Conservation (phyloP, 2,797 vertebrate genomes). For the Pantherophis alleghaniensis region DNA sequence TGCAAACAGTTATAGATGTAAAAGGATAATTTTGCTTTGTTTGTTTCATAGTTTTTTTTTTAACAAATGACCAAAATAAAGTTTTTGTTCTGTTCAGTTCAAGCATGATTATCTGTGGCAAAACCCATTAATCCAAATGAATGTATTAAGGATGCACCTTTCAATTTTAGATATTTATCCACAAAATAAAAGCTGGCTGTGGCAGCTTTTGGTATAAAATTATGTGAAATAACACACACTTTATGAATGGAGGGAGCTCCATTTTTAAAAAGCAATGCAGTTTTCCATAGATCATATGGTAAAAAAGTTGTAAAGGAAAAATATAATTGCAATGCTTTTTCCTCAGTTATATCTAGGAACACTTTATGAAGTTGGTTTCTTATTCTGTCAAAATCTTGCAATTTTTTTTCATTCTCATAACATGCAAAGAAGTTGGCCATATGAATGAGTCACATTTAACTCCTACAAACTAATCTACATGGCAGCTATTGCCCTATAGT, state of each 20-base stretch:
- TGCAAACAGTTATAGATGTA: neutral
- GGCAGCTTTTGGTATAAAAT: neutral
- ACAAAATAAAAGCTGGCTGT: neutral
- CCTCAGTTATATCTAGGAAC: neutral
- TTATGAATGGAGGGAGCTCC: neutral
- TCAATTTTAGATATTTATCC: neutral
- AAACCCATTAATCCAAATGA: neutral
- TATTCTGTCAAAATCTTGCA: neutral
- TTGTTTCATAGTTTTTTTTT: neutral
- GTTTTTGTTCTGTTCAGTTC: neutral
- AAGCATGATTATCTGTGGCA: neutral
- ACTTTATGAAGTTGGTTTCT: neutral
- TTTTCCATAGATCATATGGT: neutral
- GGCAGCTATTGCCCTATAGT: neutral
- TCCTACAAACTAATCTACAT: neutral
- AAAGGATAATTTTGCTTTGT: neutral
- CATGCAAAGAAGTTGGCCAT: neutral
- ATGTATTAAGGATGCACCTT: neutral
- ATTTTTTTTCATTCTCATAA: neutral
- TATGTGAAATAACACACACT: neutral
- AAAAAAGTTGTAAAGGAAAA: neutral
- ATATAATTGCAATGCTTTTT: neutral
- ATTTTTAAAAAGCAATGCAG: neutral
- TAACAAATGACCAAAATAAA: neutral
- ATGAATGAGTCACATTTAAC: neutral